Evolutionary conservation across 92 coral and sea anemone genomes (phyloP).

Genomic region (Galaxea fascicularis): DNA sequence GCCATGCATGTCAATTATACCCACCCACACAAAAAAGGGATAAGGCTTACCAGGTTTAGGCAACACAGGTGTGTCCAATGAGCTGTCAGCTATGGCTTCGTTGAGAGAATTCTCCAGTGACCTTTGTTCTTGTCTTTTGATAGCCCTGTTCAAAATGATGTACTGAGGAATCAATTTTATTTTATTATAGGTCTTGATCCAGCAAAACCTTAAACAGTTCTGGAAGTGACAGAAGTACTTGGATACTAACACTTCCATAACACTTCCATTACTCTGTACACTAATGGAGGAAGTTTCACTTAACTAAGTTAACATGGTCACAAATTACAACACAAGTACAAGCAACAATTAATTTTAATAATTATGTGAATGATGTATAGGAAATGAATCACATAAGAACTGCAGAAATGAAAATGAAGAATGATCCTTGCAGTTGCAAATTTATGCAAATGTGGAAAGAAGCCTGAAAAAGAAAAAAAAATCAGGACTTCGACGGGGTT

Average conservation of each 20-base stretch:
- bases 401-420: too few species aligned
- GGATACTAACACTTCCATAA: too few species aligned
- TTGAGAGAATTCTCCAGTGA: conserved; percentile 68
- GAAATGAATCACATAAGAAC: too few species aligned
- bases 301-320: too few species aligned
- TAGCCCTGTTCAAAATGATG: conserved; percentile 15
- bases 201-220: neutral
- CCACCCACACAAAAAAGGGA: neutral
- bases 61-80: conserved; percentile 41
- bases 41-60: conserved; percentile 31
- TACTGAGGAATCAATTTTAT: neutral
- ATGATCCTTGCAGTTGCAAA: too few species aligned
- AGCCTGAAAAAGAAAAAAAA: too few species aligned
- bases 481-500: too few species aligned
- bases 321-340: neutral
- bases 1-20: too few species aligned
- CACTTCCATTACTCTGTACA: too few species aligned
- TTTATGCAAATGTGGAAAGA: too few species aligned
- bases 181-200: neutral
- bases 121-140: conserved; percentile 65
- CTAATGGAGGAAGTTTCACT: neutral
- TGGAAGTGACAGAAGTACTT: neutral
- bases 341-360: too few species aligned
- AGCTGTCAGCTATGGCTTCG: conserved; percentile 80
- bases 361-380: too few species aligned